Evolutionary conservation across 2,888 invertebrate species (phyloP), one percentile per base, ranked within the genome.

Genomic region (Nipponacmea schrenckii): DNA sequence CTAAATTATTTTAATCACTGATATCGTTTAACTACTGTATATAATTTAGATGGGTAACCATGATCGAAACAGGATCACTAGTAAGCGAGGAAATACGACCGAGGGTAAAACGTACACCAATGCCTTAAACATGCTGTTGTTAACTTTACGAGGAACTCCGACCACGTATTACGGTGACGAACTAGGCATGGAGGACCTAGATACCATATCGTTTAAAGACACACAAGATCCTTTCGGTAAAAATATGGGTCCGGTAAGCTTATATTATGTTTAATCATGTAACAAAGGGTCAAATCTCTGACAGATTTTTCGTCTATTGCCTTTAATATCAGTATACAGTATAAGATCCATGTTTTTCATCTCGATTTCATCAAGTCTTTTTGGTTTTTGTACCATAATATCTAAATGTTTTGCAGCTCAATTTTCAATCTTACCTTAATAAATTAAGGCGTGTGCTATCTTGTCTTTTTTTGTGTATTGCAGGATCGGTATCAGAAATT

Each of bases 81-180:
- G 75, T 27, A 70, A 69, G 4, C 84, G 90, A 24, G 71, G 89
- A 4, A 85, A 88, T 0, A 83, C 76, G 45, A 91, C 95, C 77
- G 93, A 92, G 76, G 94, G 93, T 0, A 68, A 86, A 1, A 91
- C 92, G 72, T 90, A 93, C 79, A 92, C 93, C 48, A 92, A 93
- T 31, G 91, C 93, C n/a, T 91, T 96, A 84, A 94, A 95, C 85
- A 95, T 96, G 93, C 86, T 97, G 69, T 90, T 93, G 24, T 90
- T 95, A 85, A 86, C 96, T 24, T 90, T 97, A 69, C 96, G 96
- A 1, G 97, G 97, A 64, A 92, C 94, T 12, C 94, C 95, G 0
- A 93, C 96, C 1, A 94, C 95, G 0, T 96, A 97, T 84, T 94
- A 95, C 80, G 96, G 95, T 0, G 95, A 96, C 87, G 96, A 97